Evolutionary conservation across 2,113 vertebrate species (phyloP).

Genomic region (Cariama cristata): DNA sequence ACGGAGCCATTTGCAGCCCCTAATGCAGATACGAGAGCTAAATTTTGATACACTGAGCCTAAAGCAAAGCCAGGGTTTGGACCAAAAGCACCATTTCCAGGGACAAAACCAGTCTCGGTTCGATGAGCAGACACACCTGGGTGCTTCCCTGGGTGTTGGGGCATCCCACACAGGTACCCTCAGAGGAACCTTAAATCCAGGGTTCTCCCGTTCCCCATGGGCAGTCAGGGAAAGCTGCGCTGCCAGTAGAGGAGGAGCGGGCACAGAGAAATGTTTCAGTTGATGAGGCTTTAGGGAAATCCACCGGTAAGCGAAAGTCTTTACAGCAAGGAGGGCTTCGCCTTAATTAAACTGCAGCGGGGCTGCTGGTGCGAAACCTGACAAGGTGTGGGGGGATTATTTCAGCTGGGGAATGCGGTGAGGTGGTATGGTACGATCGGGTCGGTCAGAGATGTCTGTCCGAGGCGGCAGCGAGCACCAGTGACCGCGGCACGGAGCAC

Average conservation of each 20-base stretch:
- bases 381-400: neutral
- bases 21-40: neutral
- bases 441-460: neutral
- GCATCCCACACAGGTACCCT: neutral
- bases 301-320: neutral
- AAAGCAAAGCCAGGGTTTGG: neutral
- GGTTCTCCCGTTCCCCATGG: neutral
- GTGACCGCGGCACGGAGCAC: neutral
- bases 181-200: neutral
- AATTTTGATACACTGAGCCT: neutral
- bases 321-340: neutral
- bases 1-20: neutral
- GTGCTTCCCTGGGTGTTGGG: neutral
- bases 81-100: neutral
- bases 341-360: constrained; percentile 39
- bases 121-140: neutral
- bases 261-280: neutral
- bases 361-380: neutral
- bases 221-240: neutral
- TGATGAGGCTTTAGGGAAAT: constrained; percentile 31
- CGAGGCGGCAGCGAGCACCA: neutral
- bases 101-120: neutral
- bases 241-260: neutral
- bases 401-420: neutral
- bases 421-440: rapidly evolving